Percentiles rank a stretch among this genome's conserved stretches.
phyloP scores from a whole-genome alignment of 2,888 invertebrate genomes.

The Caenorhabditis sp. region DNA sequence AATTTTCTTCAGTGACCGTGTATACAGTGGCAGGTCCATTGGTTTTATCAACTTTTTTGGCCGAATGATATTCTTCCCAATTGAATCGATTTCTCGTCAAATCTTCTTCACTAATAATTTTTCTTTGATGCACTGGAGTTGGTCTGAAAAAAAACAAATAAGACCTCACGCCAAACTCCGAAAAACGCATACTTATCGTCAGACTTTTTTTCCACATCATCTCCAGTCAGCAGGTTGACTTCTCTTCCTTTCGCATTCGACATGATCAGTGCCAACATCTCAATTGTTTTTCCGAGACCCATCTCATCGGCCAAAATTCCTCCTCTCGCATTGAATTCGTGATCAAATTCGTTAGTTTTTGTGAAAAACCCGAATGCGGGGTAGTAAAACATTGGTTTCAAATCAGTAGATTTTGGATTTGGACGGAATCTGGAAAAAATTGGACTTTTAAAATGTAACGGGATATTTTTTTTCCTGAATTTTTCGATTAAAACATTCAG shows the following conservation, averaged over 20 bases:
- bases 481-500: too few species aligned
- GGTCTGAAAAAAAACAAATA: not conserved
- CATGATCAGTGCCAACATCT: constrained; percentile 78
- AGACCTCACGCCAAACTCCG: too few species aligned
- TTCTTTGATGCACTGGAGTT: not conserved
- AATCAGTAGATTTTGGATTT: not conserved
- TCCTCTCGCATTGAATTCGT: constrained; percentile 1
- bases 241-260: constrained; percentile 3
- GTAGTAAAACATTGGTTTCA: not conserved
- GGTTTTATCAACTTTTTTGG: not conserved
- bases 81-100: not conserved
- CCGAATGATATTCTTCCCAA: not conserved
- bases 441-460: not conserved
- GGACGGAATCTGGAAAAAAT: not conserved
- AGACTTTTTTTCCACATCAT: not conserved
- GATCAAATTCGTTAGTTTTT: not conserved
- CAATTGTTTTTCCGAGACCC: constrained; percentile 84
- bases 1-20: not conserved
- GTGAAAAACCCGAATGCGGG: not conserved
- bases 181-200: too few species aligned
- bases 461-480: too few species aligned
- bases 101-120: not conserved
- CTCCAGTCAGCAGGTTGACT: not conserved
- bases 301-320: constrained; percentile 83
- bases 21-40: not conserved